Evolutionary conservation across 2,888 invertebrate species (phyloP), one percentile per base, ranked within the genome.

Genomic region (Homarus gammarus): DNA sequence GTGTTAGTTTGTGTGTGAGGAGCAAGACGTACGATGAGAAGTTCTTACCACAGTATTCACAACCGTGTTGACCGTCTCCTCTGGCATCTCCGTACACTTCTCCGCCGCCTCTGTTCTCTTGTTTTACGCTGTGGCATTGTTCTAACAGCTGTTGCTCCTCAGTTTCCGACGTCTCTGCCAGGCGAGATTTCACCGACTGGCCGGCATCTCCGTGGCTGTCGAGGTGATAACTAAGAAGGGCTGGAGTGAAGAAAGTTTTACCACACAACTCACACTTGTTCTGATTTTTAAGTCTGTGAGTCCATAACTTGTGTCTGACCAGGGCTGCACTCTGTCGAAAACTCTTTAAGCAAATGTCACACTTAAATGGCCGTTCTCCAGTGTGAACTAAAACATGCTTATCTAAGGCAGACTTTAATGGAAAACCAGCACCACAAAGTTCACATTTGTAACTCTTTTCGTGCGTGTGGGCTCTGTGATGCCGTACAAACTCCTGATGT

Each of bases 181-280:
- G 56, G 22, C 88, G 88, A 18, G 79, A 68, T 84, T 92, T 92
- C 44, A 90, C 70, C 6, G 86, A 72, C 33, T 72, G 72, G 0
- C 89, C 92, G 31, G 85, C 90, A 79, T 92, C 92, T 8, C 92
- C 92, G 56, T 92, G 92, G 33, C 87, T 88, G 31, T 90, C 90
- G 12, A 92, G 72, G 72, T 92, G 92, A 73, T 92, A 92, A 1
- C 84, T 72, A 51, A 92, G 82, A 18, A 92, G 89, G 22, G 89
- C 84, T 18, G 90, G 82, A 18, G 93, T 92, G 84, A 92, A 87
- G 87, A 93, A 93, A n/a, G 92, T 90, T 82, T 93, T 93, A 36
- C 92, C 93, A 91, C 93, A 93, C 38, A 92, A 64, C 10, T 91
- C 92, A 91, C 93, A 93, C 44, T 92, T 91, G 72, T 92, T 92